Conservation (phyloP, 2,797 vertebrate genomes). For the Gobionotothen gibberifrons region DNA sequence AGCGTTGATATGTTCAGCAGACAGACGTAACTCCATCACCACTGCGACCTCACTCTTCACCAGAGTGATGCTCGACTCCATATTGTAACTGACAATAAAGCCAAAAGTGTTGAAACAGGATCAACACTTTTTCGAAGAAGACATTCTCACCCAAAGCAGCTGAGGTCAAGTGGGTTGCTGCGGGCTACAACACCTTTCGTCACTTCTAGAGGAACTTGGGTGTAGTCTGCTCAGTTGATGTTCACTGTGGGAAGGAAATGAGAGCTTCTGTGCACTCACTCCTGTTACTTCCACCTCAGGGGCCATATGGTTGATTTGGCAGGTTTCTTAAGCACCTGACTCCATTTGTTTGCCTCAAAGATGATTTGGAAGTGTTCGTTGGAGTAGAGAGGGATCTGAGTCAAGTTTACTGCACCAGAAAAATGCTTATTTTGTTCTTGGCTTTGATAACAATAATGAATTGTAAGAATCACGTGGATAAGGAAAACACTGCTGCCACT, state of each 20-base stretch:
- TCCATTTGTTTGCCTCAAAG: conserved; percentile 53
- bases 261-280: conserved; percentile 47
- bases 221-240: conserved; percentile 48
- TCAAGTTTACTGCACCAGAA: conserved; percentile 5
- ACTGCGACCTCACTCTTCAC: conserved; percentile 29
- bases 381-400: conserved; percentile 4
- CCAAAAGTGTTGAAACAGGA: conserved; percentile 65
- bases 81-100: conserved; percentile 78
- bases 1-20: conserved; percentile 38
- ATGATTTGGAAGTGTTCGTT: conserved; percentile 27
- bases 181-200: conserved; percentile 65
- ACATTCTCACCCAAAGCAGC: conserved; percentile 57
- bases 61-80: conserved; percentile 57
- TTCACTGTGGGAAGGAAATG: conserved; percentile 32
- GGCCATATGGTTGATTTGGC: conserved; percentile 68
- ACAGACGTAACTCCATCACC: conserved; percentile 45
- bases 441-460: conserved; percentile 5
- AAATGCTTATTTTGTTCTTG: background rate
- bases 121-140: conserved; percentile 66
- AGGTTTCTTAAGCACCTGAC: conserved; percentile 66
- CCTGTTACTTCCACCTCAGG: conserved; percentile 62
- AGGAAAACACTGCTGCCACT: background rate
- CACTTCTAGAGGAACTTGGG: conserved; percentile 58
- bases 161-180: conserved; percentile 71
- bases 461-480: no score